Evolutionary conservation across 2,113 vertebrate genomes (phyloP).

Genomic region (Formicarius rufipectus): DNA sequence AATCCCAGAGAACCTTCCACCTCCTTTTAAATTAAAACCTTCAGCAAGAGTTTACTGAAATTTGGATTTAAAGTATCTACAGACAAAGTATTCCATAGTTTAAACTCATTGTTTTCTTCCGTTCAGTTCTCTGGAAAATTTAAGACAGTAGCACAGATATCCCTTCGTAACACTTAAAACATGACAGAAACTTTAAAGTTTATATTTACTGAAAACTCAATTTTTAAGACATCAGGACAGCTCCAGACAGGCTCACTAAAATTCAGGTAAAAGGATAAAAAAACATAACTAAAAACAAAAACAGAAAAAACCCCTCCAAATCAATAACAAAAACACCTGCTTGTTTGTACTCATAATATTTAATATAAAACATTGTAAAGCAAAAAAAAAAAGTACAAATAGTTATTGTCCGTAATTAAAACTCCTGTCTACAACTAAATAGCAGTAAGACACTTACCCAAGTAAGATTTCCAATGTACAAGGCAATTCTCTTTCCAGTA

Average conservation of each 20-base stretch:
- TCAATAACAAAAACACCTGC: not conserved
- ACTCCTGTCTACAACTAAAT: not conserved
- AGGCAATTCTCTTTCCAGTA: conserved; percentile 94
- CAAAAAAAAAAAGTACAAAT: not conserved
- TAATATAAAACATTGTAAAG: not conserved
- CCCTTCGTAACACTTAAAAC: not conserved
- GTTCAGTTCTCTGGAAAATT: not conserved
- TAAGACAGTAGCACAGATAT: not conserved
- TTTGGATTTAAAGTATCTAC: not conserved
- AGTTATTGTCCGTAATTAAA: not conserved
- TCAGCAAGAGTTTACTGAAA: not conserved
- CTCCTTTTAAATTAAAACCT: not conserved
- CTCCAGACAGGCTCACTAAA: not conserved
- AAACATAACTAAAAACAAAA: not conserved
- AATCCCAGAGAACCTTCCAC: not conserved
- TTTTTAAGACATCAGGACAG: not conserved
- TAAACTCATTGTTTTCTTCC: not conserved
- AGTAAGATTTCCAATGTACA: conserved; percentile 97
- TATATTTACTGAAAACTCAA: not conserved
- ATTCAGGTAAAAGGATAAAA: not conserved
- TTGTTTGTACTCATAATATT: not conserved
- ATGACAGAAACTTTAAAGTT: not conserved
- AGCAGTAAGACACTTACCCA: conserved; percentile 81
- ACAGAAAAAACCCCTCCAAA: not conserved
- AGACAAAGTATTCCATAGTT: not conserved